Base-by-base conservation (phyloP, 2,113 vertebrate species). In the Odontesthes bonariensis region DNA sequence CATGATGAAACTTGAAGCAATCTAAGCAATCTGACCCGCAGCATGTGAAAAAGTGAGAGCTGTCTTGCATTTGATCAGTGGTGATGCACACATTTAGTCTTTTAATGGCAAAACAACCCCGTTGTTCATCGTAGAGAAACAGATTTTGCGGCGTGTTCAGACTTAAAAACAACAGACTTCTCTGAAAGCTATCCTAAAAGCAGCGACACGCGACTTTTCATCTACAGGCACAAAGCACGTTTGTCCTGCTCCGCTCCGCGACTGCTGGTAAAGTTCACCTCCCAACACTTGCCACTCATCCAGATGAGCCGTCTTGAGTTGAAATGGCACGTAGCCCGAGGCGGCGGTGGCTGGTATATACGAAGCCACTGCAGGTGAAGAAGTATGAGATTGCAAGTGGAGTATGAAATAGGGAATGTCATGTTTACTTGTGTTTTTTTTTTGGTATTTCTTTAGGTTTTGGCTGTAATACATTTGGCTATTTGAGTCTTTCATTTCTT, bases 1-100 rank as follows among this genome's bases (percentile, higher is more conserved):
- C 85, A 87, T 93, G 91, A 94, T 92, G 93, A 88, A 94, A 94
- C 86, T 51, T 57, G 63, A 75, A 59, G 92, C 85, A 93, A 93
- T 89, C 79, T 76, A 75, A 59, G 92, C 85, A 93, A 93, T 89
- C 79, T 76, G 71, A 76, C 75, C 85, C 73, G 82, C 82, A 88
- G 75, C 85, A 72, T 52, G 70, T 71, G 68, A 74, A 85, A 85
- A 86, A 75, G 65, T 59, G 81, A 79, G 75, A 49, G 66, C 69
- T 67, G 60, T 69, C 61, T 72, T 69, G 63, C 12, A 65, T 65
- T 53, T 76, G 73, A 79, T 81, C 64, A 60, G 76, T 65, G 69
- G 68, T 68, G 67, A 76, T 42, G 51, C 64, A 62, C 56, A 52
- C 60, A 60, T 83, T 84, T 87, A 77, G 60, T 77, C 67, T 73